These are phyloP conservation scores for Nephrotoma flavescens DNA, from an alignment of 2,888 invertebrate genomes.

Conservation along the genomic window DNA sequence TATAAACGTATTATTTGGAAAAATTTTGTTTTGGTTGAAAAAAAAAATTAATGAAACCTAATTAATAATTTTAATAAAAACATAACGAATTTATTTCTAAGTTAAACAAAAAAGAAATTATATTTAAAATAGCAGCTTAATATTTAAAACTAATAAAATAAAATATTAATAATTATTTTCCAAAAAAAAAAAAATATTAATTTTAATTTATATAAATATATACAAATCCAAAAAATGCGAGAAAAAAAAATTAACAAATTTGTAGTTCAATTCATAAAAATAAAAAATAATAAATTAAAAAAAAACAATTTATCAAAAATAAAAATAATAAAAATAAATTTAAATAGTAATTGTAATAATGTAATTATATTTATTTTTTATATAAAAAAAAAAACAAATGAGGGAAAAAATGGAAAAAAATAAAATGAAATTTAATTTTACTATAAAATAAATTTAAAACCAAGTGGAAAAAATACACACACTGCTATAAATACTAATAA, in stretches of 20 bases:
- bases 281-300: background rate
- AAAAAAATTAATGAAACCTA: background rate
- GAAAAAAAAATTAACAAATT: background rate
- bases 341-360: background rate
- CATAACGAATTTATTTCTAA: background rate
- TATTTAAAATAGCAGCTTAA: background rate
- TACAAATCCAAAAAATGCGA: background rate
- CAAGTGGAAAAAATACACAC: background rate
- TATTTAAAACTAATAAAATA: background rate
- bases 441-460: background rate
- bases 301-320: background rate
- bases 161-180: background rate
- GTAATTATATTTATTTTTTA: conserved; percentile 1
- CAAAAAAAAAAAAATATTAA: background rate
- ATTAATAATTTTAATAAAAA: background rate
- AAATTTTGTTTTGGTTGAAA: background rate
- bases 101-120: background rate
- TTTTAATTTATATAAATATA: background rate
- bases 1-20: background rate
- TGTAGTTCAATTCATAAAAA: background rate
- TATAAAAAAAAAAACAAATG: conserved; percentile 1
- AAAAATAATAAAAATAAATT: background rate
- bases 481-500: background rate
- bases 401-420: background rate
- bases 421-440: background rate